Conservation (phyloP, 2,797 vertebrate species). For the Steatocranus sp. region DNA sequence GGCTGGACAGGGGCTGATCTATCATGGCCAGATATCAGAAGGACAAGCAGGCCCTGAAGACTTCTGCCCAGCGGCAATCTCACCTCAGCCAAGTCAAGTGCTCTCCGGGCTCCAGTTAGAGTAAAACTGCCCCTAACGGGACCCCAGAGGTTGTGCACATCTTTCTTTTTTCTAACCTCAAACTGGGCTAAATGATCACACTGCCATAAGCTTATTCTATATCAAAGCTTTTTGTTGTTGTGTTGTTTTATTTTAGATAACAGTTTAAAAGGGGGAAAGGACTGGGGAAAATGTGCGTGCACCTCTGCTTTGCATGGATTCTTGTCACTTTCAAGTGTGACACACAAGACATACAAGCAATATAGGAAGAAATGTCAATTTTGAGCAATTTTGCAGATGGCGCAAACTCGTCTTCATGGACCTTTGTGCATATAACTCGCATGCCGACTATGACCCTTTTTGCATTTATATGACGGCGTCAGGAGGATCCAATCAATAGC, state of each 20-base stretch:
- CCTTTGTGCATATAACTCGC: background rate
- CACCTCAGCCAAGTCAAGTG: constrained; percentile 73
- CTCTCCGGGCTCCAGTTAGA: constrained; percentile 66
- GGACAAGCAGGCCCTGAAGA: constrained; percentile 71
- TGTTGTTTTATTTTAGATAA: constrained; percentile 28
- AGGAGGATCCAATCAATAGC: constrained; percentile 69
- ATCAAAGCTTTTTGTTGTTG: constrained; percentile 47
- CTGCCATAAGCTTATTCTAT: constrained; percentile 46
- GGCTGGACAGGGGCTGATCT: constrained; percentile 69
- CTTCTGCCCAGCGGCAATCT: constrained; percentile 69
- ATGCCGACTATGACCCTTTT: constrained; percentile 51
- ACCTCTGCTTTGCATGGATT: constrained; percentile 29
- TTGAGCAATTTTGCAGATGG: background rate
- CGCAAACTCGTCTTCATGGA: background rate
- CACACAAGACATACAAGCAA: background rate
- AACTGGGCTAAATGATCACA: constrained; percentile 45
- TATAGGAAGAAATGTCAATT: constrained; percentile 2
- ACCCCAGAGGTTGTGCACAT: constrained; percentile 58
- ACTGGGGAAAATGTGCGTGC: background rate
- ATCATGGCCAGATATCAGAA: constrained; percentile 76
- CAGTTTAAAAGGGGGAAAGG: constrained; percentile 11
- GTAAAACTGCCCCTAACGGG: constrained; percentile 66
- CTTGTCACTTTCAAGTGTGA: background rate
- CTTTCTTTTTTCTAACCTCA: constrained; percentile 39
- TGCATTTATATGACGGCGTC: constrained; percentile 66